These are phyloP conservation scores for Dascillus cervinus DNA, from an alignment of 2,888 invertebrate species.

Conservation along the genomic window DNA sequence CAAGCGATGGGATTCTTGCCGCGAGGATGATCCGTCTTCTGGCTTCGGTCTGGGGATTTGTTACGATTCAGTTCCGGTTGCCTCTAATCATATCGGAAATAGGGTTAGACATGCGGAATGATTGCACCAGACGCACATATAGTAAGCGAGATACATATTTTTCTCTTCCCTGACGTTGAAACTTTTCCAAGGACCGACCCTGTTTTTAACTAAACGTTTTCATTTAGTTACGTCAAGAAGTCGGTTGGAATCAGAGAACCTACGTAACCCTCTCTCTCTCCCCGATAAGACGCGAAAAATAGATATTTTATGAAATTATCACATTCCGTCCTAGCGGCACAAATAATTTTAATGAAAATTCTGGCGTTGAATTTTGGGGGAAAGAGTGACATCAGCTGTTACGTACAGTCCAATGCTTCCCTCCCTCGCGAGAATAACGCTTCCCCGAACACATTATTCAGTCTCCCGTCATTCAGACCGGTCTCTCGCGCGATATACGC, in stretches of 20 bases:
- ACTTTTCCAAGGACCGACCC: no score
- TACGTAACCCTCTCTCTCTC: background rate
- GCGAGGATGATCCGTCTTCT: slow-evolving; percentile 16
- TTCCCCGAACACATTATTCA: slow-evolving; percentile 36
- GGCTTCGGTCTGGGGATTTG: slow-evolving; percentile 29
- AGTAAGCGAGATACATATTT: slow-evolving; percentile 4
- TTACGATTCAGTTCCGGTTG: slow-evolving; percentile 34
- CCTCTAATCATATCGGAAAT: slow-evolving; percentile 40
- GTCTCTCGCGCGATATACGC: slow-evolving; percentile 16
- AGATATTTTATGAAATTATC: slow-evolving; percentile 44
- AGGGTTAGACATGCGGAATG: slow-evolving; percentile 41
- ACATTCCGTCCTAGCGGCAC: slow-evolving; percentile 32
- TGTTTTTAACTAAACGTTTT: no score
- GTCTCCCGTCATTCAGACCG: slow-evolving; percentile 16
- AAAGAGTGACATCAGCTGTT: slow-evolving; percentile 47
- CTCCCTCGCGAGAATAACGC: slow-evolving; percentile 38
- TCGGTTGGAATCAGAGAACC: no score
- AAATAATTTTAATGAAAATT: slow-evolving; percentile 45
- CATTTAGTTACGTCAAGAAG: no score
- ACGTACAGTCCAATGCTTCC: slow-evolving; percentile 43
- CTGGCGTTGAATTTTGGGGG: slow-evolving; percentile 34
- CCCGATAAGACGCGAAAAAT: slow-evolving; percentile 35
- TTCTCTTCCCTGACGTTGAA: background rate
- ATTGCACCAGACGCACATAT: slow-evolving; percentile 31
- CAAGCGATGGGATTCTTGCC: slow-evolving; percentile 18